Evolutionary conservation across 2,888 invertebrate species (phyloP).

Genomic region (Limnephilus rhombicus): DNA sequence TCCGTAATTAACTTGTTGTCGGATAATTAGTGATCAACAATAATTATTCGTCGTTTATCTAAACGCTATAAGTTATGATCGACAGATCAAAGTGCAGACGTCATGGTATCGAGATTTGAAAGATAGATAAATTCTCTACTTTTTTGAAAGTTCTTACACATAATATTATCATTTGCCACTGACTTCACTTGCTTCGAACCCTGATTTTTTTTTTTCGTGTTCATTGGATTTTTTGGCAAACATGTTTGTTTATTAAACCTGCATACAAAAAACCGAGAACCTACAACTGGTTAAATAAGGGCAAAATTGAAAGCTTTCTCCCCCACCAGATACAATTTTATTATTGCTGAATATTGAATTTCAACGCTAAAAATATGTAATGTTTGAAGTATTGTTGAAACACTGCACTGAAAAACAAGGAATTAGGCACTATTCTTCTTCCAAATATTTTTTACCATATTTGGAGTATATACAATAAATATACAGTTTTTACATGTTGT

Average conservation of each 20-base stretch:
- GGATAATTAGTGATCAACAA: neutral
- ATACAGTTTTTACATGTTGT: too few species aligned
- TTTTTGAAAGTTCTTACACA: neutral
- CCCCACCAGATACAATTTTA: too few species aligned
- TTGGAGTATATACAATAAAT: too few species aligned
- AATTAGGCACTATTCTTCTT: too few species aligned
- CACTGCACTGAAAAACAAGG: neutral
- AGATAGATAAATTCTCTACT: neutral
- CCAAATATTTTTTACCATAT: too few species aligned
- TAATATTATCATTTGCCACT: neutral
- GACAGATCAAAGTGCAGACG: neutral
- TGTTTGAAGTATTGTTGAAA: neutral
- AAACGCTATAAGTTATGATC: neutral
- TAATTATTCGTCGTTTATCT: neutral
- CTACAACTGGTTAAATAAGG: too few species aligned
- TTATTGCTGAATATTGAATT: neutral
- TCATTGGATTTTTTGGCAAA: too few species aligned
- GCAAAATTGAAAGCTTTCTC: too few species aligned
- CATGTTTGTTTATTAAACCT: too few species aligned
- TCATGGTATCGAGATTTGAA: neutral
- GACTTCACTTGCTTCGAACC: neutral
- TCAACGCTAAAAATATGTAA: neutral
- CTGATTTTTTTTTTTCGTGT: too few species aligned
- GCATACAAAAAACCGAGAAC: too few species aligned
- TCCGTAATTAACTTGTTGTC: neutral